A percentile compares a stretch with the other conserved stretches of the same genome.
These are phyloP conservation scores for Acromyrmex heyeri DNA, from an alignment of 1,140 invertebrate species.

Conservation along the genomic window DNA sequence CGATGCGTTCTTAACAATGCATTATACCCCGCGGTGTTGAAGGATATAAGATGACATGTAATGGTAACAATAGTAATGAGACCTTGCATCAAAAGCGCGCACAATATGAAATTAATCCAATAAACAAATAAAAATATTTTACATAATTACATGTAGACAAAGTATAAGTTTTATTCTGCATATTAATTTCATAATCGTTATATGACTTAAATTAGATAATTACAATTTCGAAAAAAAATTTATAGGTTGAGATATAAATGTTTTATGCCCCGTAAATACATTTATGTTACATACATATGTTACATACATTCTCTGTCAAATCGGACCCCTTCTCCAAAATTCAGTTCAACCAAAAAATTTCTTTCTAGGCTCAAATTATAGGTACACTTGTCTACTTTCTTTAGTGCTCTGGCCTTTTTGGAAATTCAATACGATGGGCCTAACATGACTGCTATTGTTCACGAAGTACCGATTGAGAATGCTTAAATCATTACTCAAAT, in stretches of 20 bases:
- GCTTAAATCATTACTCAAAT: too few relatives aligned
- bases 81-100: background rate
- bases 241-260: background rate
- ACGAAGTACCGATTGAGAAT: too few relatives aligned
- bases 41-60: conserved; percentile 40
- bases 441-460: too few relatives aligned
- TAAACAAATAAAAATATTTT: conserved; percentile 27
- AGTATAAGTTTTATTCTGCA: background rate
- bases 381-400: too few relatives aligned
- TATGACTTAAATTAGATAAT: background rate
- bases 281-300: too few relatives aligned
- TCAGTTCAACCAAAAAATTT: too few relatives aligned
- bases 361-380: too few relatives aligned
- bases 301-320: too few relatives aligned
- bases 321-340: too few relatives aligned
- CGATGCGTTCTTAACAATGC: background rate
- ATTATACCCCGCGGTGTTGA: conserved; percentile 10
- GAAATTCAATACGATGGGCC: too few relatives aligned
- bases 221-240: background rate
- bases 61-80: background rate
- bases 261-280: background rate
- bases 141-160: background rate
- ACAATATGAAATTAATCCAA: conserved; percentile 1
- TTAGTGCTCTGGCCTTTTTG: too few relatives aligned
- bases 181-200: conserved; percentile 1